Percentiles rank a stretch among this genome's conserved stretches.
phyloP scores from a whole-genome alignment of 2,113 vertebrate species.

The Colius striatus region DNA sequence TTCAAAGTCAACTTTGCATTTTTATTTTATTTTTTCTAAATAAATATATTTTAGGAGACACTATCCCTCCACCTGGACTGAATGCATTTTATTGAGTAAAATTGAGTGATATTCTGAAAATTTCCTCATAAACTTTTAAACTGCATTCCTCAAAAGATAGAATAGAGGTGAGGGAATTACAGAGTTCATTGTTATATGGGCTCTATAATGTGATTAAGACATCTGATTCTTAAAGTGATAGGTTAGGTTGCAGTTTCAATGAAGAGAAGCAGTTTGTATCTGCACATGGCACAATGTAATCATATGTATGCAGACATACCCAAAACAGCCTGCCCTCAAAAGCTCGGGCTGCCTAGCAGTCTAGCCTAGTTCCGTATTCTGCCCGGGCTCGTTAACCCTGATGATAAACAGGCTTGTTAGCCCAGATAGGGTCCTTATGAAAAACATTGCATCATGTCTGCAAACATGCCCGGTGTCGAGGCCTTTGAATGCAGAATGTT shows the following conservation, averaged over 20 bases:
- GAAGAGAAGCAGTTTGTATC: neutral
- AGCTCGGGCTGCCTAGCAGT: neutral
- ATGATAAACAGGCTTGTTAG: neutral
- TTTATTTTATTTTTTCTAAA: neutral
- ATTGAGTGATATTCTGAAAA: neutral
- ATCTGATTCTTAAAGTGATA: neutral
- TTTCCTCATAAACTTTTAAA: neutral
- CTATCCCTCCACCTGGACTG: neutral
- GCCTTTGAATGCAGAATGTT: neutral
- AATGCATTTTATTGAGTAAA: neutral
- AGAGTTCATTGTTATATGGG: neutral
- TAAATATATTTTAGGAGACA: neutral
- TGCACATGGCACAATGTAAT: neutral
- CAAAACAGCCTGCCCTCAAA: neutral
- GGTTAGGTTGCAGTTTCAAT: neutral
- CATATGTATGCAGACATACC: neutral
- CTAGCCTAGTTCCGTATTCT: neutral
- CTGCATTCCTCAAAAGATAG: neutral
- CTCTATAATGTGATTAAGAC: neutral
- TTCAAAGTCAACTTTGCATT: neutral
- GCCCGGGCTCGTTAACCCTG: neutral
- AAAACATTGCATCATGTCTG: slow-evolving; percentile 32
- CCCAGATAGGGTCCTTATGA: neutral
- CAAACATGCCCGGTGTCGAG: neutral
- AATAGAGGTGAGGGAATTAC: neutral